phyloP scores from a whole-genome alignment of 2,113 vertebrate genomes.

The Cathartes aura region DNA sequence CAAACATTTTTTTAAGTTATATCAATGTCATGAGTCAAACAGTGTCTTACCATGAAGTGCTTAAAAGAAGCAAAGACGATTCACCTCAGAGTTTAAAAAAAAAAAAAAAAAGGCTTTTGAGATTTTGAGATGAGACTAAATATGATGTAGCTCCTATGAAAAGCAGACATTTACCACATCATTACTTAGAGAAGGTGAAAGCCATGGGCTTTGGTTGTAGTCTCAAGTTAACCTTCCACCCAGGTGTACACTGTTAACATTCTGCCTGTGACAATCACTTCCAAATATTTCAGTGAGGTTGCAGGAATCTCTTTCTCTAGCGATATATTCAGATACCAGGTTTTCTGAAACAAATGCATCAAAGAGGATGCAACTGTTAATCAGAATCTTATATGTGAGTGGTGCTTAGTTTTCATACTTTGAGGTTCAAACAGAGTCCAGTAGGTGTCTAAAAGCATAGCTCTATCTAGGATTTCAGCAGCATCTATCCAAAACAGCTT shows the following conservation, averaged over 20 bases:
- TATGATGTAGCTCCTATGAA: neutral
- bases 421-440: neutral
- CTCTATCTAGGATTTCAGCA: neutral
- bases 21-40: neutral
- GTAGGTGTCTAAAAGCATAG: neutral
- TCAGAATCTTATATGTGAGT: neutral
- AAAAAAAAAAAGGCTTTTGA: too few species aligned
- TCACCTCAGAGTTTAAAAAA: neutral
- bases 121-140: neutral
- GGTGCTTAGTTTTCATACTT: neutral
- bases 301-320: neutral
- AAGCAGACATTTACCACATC: neutral
- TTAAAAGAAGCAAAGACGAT: neutral
- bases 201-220: fast-evolving
- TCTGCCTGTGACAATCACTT: neutral
- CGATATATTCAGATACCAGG: neutral
- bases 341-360: neutral
- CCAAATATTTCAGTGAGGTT: neutral
- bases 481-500: neutral
- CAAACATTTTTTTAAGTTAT: neutral
- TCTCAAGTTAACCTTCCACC: neutral
- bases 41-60: neutral
- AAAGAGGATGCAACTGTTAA: neutral
- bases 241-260: neutral
- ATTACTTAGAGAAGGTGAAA: neutral